Evolutionary conservation across 2,113 vertebrate species (phyloP).

Genomic region (Lophotis ruficrista): DNA sequence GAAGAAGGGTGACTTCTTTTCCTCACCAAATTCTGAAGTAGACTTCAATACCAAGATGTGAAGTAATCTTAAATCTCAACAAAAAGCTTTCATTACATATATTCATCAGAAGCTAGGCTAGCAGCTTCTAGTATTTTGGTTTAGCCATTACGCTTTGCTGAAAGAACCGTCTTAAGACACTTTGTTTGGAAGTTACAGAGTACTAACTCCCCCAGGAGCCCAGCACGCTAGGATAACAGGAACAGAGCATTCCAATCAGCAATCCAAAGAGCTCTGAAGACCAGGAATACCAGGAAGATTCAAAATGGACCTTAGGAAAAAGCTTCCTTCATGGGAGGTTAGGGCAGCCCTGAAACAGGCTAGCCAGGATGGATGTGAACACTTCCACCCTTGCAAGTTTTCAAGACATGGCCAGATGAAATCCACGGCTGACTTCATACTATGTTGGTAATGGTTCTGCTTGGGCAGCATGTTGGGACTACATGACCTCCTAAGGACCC

Average conservation of each 20-base stretch:
- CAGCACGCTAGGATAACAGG: neutral
- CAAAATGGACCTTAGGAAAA: neutral
- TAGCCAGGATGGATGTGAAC: neutral
- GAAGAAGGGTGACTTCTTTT: neutral
- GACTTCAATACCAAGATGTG: neutral
- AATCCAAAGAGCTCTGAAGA: neutral
- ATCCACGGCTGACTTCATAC: neutral
- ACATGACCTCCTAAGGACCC: neutral
- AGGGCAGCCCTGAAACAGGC: neutral
- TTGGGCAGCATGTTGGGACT: neutral
- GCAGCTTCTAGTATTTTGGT: neutral
- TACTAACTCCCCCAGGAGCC: neutral
- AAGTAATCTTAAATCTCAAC: neutral
- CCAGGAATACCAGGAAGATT: neutral
- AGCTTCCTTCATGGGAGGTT: neutral
- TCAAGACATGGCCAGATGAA: neutral
- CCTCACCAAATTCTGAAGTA: neutral
- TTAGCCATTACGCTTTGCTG: neutral
- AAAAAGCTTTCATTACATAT: neutral
- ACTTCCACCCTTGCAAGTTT: neutral
- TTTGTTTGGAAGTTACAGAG: neutral
- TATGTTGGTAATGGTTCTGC: neutral
- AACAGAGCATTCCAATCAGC: neutral
- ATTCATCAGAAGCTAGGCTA: neutral
- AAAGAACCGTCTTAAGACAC: neutral